Evolutionary conservation across 2,113 vertebrate species (phyloP), one percentile per base, ranked within the genome.

Genomic region (Gallinago paraguaiae): DNA sequence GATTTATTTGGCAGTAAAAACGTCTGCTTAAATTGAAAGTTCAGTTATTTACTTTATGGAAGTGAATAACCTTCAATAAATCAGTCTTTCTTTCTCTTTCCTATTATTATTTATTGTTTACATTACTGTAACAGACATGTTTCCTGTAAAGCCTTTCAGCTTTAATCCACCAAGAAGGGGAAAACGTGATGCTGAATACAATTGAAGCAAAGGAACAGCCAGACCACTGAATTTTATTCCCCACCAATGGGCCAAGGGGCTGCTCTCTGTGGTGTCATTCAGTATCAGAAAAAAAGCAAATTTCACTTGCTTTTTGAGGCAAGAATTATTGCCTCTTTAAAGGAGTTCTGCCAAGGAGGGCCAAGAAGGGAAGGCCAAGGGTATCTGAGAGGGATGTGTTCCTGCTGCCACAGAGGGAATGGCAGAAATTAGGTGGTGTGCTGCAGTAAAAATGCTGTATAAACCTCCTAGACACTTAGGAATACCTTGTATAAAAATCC

Each of bases 1-100:
- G 89, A 97, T 95, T 95, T 95, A 95, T 95, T 92, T 57, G 82
- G 93, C 71, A 95, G 63, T 97, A 96, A 95, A 97, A 95, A 75
- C 13, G 87, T 92, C 95, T 13, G 50, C 67, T 92, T 92, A 87
- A 94, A 93, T 80, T 31, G 74, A 41, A 96, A 89, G 43, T 91
- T 89, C 57, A 23, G 17, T 89, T 95, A 89, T 92, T 96, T 92
- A 80, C 45, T 85, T 87, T 88, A 67, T 80, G 41, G 50, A 87
- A 41, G 59, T 51, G 84, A 82, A 45, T 54, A 92, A 19, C 31
- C 70, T 89, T 85, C 82, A 82, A 65, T 96, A 95, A 97, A 96
- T 96, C 84, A 91, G 57, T 89, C 61, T 93, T 64, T 56, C 57
- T 95, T 82, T 92, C 54, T 59, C 65, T 86, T 91, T 89, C 24